These are phyloP conservation scores for Hylyphantes graminicola DNA, from an alignment of 1,140 invertebrate genomes.

Conservation along the genomic window DNA sequence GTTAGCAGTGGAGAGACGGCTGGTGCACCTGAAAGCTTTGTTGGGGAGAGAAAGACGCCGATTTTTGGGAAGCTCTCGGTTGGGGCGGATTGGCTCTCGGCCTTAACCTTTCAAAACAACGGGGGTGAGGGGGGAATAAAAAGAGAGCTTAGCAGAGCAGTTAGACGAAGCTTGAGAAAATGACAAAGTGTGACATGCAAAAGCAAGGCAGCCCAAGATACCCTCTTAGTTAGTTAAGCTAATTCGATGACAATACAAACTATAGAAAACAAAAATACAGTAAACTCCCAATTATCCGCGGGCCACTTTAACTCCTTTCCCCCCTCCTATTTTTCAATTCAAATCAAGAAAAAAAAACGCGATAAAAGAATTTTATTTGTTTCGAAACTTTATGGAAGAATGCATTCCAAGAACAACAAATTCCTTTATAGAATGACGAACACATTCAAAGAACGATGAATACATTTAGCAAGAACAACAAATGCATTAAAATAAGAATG, in stretches of 20 bases:
- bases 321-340: too few relatives aligned
- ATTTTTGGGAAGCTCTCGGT: constrained; percentile 26
- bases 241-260: background rate
- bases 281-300: too few relatives aligned
- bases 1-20: constrained; percentile 46
- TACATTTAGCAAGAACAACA: too few relatives aligned
- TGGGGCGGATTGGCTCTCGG: constrained; percentile 20
- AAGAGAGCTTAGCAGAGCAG: background rate
- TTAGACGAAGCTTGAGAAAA: background rate
- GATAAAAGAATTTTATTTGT: too few relatives aligned
- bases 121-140: background rate
- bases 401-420: too few relatives aligned
- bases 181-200: constrained; percentile 3
- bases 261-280: constrained; percentile 57
- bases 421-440: too few relatives aligned
- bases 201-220: background rate
- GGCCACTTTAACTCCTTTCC: background rate
- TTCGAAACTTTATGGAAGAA: too few relatives aligned
- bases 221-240: constrained; percentile 66
- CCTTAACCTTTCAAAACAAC: constrained; percentile 47
- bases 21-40: constrained; percentile 7
- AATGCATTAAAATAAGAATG: too few relatives aligned
- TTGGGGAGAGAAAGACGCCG: constrained; percentile 52
- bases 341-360: too few relatives aligned
- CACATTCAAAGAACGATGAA: too few relatives aligned